Base-by-base conservation (phyloP, 2,888 invertebrate species). In the Drosophila tripunctata region DNA sequence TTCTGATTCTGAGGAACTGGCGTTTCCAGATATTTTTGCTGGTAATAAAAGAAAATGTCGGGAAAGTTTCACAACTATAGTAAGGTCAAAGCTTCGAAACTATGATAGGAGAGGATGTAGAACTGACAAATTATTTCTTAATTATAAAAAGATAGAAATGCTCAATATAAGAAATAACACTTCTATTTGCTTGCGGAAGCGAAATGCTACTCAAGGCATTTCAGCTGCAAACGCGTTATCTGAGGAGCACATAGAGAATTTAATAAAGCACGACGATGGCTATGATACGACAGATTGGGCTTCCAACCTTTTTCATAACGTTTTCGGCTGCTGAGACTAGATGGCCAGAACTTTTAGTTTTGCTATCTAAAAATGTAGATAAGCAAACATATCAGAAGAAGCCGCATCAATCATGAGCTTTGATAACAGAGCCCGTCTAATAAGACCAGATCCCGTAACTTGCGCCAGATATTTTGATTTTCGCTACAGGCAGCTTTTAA, bases 401-500 rank as follows among this genome's bases (percentile, higher is more conserved):
- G n/a, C 30, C 4, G 31, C 30, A 1, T n/a, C 30, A n/a, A 30
- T 7, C n/a, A 7, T 30, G 7, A 30, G 1, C n/a, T 30, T 30
- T 30, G n/a, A 30, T n/a, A 30, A n/a, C 8, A 27, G 10, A 3
- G 7, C 27, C 27, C 27, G 30, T 30, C 30, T 30, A n/a, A 30
- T 19, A 10, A 38, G 38, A 17, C 2, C 19, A 10, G 38, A 19
- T 10, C 38, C 38, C 4, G 38, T 19, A n/a, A 19, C 38, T 10
- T 66, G 12, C 66, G 43, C 40, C 8, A 43, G 24, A 8, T 43
- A 24, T 7, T 43, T 43, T 5, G 27, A 15, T 8, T 22, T 14
- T 15, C 22, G 41, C 3, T 43, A 15, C 8, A 43, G 41, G 24
- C 22, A 43, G 24, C 5, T 30, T 27, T 27, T 43, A 10, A 27